These are phyloP conservation scores for Tachyglossus aculeatus DNA, from an alignment of 2,797 vertebrate genomes.

Conservation along the genomic window DNA sequence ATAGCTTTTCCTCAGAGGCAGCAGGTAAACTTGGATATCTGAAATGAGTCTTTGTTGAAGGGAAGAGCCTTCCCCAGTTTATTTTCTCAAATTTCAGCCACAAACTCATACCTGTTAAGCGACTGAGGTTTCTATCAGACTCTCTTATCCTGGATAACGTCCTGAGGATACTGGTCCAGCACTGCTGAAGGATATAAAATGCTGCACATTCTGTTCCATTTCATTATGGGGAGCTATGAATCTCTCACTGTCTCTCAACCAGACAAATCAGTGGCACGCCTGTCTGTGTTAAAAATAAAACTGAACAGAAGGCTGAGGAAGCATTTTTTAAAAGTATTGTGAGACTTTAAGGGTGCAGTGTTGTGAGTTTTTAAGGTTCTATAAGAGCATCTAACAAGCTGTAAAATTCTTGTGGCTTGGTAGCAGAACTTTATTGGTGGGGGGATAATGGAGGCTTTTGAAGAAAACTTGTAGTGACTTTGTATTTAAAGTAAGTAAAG, in stretches of 20 bases:
- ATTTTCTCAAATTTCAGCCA: no score
- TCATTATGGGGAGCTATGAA: not conserved
- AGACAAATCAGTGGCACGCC: not conserved
- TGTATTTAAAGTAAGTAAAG: no score
- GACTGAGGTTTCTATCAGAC: no score
- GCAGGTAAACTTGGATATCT: no score
- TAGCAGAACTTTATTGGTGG: no score
- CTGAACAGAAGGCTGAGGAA: not conserved
- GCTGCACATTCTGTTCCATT: not conserved
- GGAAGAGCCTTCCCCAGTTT: no score
- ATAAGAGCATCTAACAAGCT: not conserved
- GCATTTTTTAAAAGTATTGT: not conserved
- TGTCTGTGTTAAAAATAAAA: constrained; percentile 7
- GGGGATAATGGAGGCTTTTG: no score
- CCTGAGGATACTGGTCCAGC: not conserved
- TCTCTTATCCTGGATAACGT: no score
- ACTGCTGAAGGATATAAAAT: constrained; percentile 1
- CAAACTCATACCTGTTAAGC: no score
- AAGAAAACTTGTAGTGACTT: no score
- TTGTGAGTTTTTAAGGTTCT: not conserved
- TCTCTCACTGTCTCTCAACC: not conserved
- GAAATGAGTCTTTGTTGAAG: no score
- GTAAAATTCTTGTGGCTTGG: constrained; percentile 1
- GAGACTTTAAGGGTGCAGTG: not conserved
- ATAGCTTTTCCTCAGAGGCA: no score